Conservation (phyloP, 2,113 vertebrate genomes). For the Galeopterus variegatus region DNA sequence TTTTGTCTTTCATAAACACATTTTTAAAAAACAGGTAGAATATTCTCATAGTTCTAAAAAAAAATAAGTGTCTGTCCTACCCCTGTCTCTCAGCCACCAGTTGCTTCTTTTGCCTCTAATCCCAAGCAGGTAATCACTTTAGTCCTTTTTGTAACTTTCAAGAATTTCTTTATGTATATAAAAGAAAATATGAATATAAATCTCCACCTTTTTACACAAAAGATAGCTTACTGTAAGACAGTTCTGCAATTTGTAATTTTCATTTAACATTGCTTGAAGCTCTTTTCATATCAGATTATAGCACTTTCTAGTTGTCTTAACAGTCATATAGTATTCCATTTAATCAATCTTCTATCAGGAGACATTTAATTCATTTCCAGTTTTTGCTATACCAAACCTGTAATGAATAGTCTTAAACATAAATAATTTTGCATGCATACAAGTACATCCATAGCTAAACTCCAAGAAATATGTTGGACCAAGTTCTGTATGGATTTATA, state of each 20-base stretch:
- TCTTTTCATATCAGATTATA: not conserved
- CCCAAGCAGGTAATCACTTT: slow-evolving; percentile 38
- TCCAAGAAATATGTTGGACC: not conserved
- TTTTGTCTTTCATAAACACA: not conserved
- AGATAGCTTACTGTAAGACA: not conserved
- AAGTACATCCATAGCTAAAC: slow-evolving; percentile 14
- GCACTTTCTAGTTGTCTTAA: slow-evolving; percentile 9
- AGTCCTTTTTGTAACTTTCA: not conserved
- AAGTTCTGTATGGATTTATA: not conserved
- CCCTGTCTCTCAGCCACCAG: not conserved
- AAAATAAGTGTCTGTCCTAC: slow-evolving; percentile 27
- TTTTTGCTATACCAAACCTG: slow-evolving; percentile 44
- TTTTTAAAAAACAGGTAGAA: not conserved
- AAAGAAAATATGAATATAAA: slow-evolving; percentile 14
- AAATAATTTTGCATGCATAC: not conserved
- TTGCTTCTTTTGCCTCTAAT: not conserved
- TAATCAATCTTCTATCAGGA: not conserved
- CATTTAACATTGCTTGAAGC: not conserved
- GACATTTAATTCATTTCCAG: not conserved
- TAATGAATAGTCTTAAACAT: not conserved
- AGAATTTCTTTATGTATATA: not conserved
- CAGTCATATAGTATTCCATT: not conserved
- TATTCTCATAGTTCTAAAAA: not conserved
- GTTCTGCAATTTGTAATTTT: not conserved
- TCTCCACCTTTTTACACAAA: not conserved